These are phyloP conservation scores for Ariopsis seemanni DNA, from an alignment of 2,113 vertebrate genomes.

Conservation along the genomic window DNA sequence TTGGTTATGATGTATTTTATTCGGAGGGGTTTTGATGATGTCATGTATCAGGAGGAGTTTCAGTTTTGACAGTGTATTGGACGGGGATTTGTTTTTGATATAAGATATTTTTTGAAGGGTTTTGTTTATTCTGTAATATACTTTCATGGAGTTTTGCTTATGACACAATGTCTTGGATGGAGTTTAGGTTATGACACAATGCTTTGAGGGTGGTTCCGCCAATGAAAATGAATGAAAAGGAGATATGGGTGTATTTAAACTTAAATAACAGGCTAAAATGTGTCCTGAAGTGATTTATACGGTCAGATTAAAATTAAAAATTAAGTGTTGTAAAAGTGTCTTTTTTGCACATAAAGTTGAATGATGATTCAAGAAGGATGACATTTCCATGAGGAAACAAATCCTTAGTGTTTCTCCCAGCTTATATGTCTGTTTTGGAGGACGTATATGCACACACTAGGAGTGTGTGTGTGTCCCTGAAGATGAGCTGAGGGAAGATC, in stretches of 20 bases:
- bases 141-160: neutral
- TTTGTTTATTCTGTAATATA: neutral
- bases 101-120: neutral
- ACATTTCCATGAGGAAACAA: too few species aligned
- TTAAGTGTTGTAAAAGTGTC: neutral
- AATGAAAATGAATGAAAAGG: neutral
- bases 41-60: neutral
- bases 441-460: neutral
- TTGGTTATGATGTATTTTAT: neutral
- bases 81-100: neutral
- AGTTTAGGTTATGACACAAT: neutral
- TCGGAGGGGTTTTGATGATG: neutral
- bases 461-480: neutral
- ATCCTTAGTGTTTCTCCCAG: neutral
- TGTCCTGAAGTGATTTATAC: neutral
- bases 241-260: neutral
- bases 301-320: neutral
- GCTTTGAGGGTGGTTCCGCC: neutral
- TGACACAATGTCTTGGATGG: neutral
- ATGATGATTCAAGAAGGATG: too few species aligned
- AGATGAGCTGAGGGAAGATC: neutral
- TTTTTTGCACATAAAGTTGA: neutral
- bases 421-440: conserved; percentile 19
- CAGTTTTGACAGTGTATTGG: neutral
- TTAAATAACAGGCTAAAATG: neutral